Evolutionary conservation across 2,113 vertebrate species (phyloP), one percentile per base, ranked within the genome.

Genomic region (Microcebus griseorufus): DNA sequence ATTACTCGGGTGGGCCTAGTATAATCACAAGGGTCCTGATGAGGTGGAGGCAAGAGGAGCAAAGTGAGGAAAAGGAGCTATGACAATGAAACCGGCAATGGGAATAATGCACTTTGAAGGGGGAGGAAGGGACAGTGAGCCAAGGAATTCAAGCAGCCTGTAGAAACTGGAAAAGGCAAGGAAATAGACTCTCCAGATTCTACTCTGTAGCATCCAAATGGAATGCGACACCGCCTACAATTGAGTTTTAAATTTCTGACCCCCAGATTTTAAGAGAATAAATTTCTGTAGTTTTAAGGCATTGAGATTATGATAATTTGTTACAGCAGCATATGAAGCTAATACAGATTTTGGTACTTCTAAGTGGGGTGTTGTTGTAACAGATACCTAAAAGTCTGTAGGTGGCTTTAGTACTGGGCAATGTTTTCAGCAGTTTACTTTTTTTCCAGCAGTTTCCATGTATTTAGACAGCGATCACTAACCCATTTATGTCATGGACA

Each of bases 111-210:
- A 53, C 18, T 20, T 73, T 87, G 82, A 67, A 78, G 42, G 9
- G 5, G 29, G 2, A 64, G 32, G 6, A 70, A 76, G 29, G 10
- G 23, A 12, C 4, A 3, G 0, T n/a, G 39, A 45, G 27, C 20
- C 25, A 39, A 82, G 48, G 67, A 18, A 83, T 22, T 34, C 32
- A 72, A 34, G 22, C 34, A 29, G 53, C 39, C 42, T 83, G 20
- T 83, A 69, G 32, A 69, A 73, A 42, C 9, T 12, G n/a, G 9
- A 62, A 92, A 82, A 70, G 8, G 5, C 23, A 60, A 67, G 78
- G 39, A 88, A 69, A 34, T 32, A 53, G 20, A 48, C 37, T 65
- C 60, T 16, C 25, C 34, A 11, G 34, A 83, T n/a, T 83, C 79
- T 23, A 23, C 32, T 45, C n/a, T n/a, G 29, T 55, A 72, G 9